Evolutionary conservation across 2,888 invertebrate genomes (phyloP), one percentile per base, ranked within the genome.

Genomic region (Meiosimyza platycephala): DNA sequence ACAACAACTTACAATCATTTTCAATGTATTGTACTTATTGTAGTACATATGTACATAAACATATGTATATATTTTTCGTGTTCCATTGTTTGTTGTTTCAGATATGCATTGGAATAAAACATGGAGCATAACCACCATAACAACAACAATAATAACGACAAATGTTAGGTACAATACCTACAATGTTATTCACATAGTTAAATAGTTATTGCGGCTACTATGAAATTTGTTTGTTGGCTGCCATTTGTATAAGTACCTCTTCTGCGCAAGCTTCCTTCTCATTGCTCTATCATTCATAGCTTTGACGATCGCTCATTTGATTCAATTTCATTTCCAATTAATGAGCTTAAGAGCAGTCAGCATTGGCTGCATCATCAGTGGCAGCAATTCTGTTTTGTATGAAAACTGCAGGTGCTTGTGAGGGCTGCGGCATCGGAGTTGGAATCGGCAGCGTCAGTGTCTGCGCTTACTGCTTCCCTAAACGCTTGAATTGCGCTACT

Each of bases 401-500:
- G 12, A 52, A 16, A 51, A 60, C 64, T 18, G 13, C 54, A 54
- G 54, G 54, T 54, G 54, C 16, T 54, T 54, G 54, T 54, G 16
- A 15, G 15, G 54, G 15, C 59, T 22, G 3, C 59, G 12, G 18
- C 59, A 22, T 60, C 28, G 59, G 12, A 16, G 15, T 60, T 33
- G 33, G 9, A 22, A 28, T 28, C 33, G 33, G 15, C 28, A 33
- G 33, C 18, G 52, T 18, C 52, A 51, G 62, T 40, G 52, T 15
- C 18, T 62, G 69, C 62, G 52, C 51, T n/a, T 15, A 59, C 47
- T 28, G 59, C 59, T 68, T 18, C 66, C 54, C 60, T 64, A 77
- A 78, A 81, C 79, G 81, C 82, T 81, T 81, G 80, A 82, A 78
- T 81, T 82, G 76, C 76, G 79, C 76, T 77, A 64, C 55, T 76